These are phyloP conservation scores for Hydraecia micacea DNA, from an alignment of 2,888 invertebrate species.

Conservation along the genomic window DNA sequence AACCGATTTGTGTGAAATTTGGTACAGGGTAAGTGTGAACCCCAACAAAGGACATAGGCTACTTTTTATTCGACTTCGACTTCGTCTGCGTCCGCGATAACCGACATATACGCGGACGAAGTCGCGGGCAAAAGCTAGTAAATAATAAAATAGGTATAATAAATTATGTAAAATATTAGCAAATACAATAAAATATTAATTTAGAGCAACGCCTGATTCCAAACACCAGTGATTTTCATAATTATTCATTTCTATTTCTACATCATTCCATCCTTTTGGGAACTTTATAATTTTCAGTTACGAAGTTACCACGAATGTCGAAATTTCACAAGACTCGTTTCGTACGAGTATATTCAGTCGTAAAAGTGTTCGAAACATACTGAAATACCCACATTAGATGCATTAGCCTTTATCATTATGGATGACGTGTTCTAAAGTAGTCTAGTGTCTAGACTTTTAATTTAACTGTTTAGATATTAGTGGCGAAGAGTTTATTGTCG, in stretches of 20 bases:
- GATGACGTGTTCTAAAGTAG: conserved; percentile 9
- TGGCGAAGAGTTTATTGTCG: background rate
- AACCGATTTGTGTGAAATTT: no score
- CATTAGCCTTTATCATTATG: background rate
- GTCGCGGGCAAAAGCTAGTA: no score
- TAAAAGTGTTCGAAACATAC: background rate
- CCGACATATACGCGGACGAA: no score
- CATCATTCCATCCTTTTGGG: background rate
- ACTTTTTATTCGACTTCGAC: no score
- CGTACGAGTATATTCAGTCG: background rate
- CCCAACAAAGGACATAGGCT: no score
- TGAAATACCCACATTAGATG: background rate
- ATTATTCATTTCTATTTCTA: background rate
- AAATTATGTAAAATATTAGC: no score
- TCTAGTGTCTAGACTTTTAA: conserved; percentile 21
- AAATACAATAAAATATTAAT: no score
- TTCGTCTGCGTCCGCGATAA: no score
- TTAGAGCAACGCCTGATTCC: no score
- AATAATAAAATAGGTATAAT: no score
- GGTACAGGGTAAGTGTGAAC: no score
- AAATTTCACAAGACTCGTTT: conserved; percentile 4
- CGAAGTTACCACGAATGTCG: background rate
- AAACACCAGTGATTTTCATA: background rate
- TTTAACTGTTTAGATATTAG: conserved; percentile 1
- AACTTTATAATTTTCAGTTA: conserved; percentile 23